Base-by-base conservation (phyloP, 2,888 invertebrate species). In the Panopea generosa region DNA sequence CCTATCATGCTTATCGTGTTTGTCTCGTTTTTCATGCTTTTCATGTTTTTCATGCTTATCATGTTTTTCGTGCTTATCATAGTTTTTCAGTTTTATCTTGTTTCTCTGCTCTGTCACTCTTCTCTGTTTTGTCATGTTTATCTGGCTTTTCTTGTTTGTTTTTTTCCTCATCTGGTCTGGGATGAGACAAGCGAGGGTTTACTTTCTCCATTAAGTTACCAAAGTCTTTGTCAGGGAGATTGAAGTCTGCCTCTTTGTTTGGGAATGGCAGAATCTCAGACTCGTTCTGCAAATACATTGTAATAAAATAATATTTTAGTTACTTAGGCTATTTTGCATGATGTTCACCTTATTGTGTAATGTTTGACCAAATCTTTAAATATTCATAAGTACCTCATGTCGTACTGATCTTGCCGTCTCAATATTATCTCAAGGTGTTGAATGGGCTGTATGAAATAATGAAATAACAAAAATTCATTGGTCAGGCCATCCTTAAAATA, bases 201-300 rank as follows among this genome's bases (percentile, higher is more conserved):
- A 62, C 66, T 62, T 84, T 85, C 6, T 81, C 65, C 59, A 79
- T 73, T 20, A 87, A 52, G 9, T 86, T 84, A 52, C 66, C 50
- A 40, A 83, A 87, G 2, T 88, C 88, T 11, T 27, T 72, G 16
- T 84, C 84, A 40, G 87, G 87, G 18, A 90, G 75, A 7, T 56
- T 29, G 78, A 91, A 91, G 20, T 90, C 90, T 26, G 69, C 40
- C 56, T 82, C 83, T 66, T 88, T 90, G 79, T 90, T 91, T n/a
- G 90, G 90, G 74, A 90, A 90, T 16, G 90, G 90, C 18, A 90
- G 49, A 26, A 90, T 90, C 69, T 91, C 90, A 43, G 90, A 91
- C 66, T 91, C 90, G 84, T 91, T 90, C 91, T 90, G 86, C 79
- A 84, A 82, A 63, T 53, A 75, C n/a, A n/a, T n/a, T n/a, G n/a